These are phyloP conservation scores for human DNA, from an alignment of 2,113 vertebrate species.

Conservation along the genomic window DNA sequence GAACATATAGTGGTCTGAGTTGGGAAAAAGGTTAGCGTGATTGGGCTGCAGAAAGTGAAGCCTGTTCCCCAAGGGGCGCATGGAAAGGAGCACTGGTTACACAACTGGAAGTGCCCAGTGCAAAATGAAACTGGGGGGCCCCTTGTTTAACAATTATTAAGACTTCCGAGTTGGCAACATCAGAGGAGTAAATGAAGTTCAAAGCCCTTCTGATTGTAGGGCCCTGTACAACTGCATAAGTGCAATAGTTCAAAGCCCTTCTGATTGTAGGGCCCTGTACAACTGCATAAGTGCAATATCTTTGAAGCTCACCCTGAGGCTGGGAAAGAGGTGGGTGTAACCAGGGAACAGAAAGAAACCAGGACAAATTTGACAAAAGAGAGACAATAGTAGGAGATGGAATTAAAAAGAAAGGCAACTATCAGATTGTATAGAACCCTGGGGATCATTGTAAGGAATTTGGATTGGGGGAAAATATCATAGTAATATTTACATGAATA, in stretches of 20 bases:
- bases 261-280: too few relatives aligned
- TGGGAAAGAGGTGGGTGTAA: neutral
- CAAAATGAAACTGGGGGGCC: neutral
- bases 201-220: neutral
- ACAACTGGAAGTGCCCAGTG: neutral
- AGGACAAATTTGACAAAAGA: neutral
- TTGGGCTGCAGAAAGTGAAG: neutral
- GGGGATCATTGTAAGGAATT: neutral
- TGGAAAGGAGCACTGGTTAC: neutral
- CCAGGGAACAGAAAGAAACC: neutral
- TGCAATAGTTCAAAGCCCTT: neutral
- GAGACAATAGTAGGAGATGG: neutral
- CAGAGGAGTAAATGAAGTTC: neutral
- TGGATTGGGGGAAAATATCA: neutral
- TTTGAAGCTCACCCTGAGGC: rapidly evolving
- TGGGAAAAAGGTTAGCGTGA: neutral
- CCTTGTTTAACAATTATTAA: neutral
- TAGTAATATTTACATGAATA: conserved; percentile 2
- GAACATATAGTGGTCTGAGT: neutral
- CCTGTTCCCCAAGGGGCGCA: rapidly evolving
- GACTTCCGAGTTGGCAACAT: neutral
- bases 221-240: too few relatives aligned
- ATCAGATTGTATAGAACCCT: neutral
- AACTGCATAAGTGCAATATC: too few relatives aligned
- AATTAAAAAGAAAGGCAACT: neutral